Conservation (phyloP, 2,113 vertebrate genomes). For the Bujurquina vittata region DNA sequence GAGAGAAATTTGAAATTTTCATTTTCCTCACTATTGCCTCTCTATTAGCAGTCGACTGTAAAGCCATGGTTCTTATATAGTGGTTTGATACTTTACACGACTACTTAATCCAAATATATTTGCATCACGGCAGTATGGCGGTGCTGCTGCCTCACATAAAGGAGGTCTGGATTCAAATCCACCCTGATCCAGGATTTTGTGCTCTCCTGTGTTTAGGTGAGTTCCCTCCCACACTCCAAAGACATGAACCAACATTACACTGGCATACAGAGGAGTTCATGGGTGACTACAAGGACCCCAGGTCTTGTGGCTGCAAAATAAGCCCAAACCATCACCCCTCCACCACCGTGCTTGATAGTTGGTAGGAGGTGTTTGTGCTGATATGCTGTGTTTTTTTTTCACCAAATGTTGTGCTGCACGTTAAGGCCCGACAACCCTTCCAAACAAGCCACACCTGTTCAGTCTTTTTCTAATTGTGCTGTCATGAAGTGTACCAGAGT, state of each 20-base stretch:
- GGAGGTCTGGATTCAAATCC: too few relatives aligned
- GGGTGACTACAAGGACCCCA: fast-evolving
- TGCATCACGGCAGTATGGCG: too few relatives aligned
- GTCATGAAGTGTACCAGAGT: neutral
- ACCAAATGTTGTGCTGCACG: neutral
- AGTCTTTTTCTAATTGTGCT: neutral
- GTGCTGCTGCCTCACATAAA: too few relatives aligned
- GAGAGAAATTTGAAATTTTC: neutral
- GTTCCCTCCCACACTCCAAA: too few relatives aligned
- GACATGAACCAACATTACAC: too few relatives aligned
- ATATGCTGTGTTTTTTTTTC: neutral
- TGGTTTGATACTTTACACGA: too few relatives aligned
- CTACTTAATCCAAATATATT: too few relatives aligned
- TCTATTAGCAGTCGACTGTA: too few relatives aligned
- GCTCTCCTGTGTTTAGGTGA: too few relatives aligned
- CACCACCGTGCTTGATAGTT: neutral
- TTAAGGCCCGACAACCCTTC: neutral
- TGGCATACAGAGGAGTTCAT: neutral
- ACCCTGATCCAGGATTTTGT: too few relatives aligned
- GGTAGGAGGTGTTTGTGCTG: neutral
- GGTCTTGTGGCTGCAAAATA: neutral
- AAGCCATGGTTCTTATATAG: too few relatives aligned
- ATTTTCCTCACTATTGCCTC: too few relatives aligned
- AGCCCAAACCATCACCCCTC: neutral
- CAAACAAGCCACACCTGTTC: neutral